Evolutionary conservation across 2,888 invertebrate species (phyloP), one percentile per base, ranked within the genome.

Genomic region (Ligdia adustata): DNA sequence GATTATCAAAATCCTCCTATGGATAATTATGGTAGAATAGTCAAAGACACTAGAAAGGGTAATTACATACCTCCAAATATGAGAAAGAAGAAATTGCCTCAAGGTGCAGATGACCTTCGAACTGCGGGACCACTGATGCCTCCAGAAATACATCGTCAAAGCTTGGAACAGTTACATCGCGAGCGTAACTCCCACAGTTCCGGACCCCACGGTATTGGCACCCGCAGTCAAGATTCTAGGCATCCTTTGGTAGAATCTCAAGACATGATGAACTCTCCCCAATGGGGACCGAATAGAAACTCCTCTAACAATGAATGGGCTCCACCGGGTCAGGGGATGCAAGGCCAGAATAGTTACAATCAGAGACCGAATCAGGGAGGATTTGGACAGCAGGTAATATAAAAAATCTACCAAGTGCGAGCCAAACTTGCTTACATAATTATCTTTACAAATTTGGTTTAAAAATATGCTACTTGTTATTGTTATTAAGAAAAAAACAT

Each of bases 1-100:
- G 64, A 63, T 15, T 70, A 68, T 26, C 42, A 33, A 4, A 45
- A 11, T 5, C 37, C n/a, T n/a, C n/a, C 39, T 1, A 18, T 20
- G 4, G 32, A 47, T 28, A 41, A 33, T 7, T 43, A 38, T 11
- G 33, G 28, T 2, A 22, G n/a, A 3, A 22, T 6, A 22, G 13
- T 35, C 9, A 6, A 3, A 7, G 41, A 41, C 3, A 22, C 26
- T 9, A 24, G 33, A 16, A 37, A 37, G 7, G 35, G 35, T n/a
- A 18, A 32, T 11, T 44, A 31, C 24, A 24, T 37, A 9, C 16
- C 16, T 4, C 33, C 32, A 6, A 12, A 37, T 13, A 22, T 9
- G 24, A 37, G 11, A 9, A 31, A 27, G n/a, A 38, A 16, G 1
- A 24, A 15, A 3, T 14, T 24, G 1, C n/a, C n/a, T n/a, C n/a